A percentile compares a stretch with the other conserved stretches of the same genome.
phyloP scores from a whole-genome alignment of 2,797 vertebrate species.

The Sternotherus odoratus region DNA sequence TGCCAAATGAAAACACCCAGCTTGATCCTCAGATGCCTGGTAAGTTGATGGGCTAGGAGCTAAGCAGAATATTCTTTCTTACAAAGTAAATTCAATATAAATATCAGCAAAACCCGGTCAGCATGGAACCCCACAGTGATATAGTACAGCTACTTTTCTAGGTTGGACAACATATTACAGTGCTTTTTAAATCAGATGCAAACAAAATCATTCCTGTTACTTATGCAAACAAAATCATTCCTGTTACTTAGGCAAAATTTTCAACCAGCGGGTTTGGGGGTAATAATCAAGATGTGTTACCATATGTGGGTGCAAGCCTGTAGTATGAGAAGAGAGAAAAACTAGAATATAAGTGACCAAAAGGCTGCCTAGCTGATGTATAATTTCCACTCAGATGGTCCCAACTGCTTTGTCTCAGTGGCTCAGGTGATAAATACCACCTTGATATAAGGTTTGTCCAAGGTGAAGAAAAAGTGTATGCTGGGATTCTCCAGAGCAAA shows the following conservation, averaged over 20 bases:
- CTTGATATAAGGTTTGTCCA: neutral
- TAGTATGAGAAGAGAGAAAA: neutral
- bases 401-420: neutral
- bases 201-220: neutral
- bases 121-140: neutral
- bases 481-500: constrained; percentile 37
- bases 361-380: neutral
- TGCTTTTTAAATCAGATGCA: neutral
- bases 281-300: neutral
- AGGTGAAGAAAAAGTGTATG: neutral
- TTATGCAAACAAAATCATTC: neutral
- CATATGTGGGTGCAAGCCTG: neutral
- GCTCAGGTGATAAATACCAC: neutral
- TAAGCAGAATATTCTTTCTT: neutral
- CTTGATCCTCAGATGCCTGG: neutral
- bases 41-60: neutral
- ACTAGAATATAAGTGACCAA: neutral
- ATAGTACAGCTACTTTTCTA: neutral
- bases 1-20: neutral
- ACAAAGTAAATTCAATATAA: neutral
- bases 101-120: neutral
- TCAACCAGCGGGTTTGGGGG: neutral
- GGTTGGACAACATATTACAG: neutral
- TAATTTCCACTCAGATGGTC: neutral
- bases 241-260: neutral